These are phyloP conservation scores for Trinectes maculatus DNA, from an alignment of 2,113 vertebrate species.

Conservation along the genomic window DNA sequence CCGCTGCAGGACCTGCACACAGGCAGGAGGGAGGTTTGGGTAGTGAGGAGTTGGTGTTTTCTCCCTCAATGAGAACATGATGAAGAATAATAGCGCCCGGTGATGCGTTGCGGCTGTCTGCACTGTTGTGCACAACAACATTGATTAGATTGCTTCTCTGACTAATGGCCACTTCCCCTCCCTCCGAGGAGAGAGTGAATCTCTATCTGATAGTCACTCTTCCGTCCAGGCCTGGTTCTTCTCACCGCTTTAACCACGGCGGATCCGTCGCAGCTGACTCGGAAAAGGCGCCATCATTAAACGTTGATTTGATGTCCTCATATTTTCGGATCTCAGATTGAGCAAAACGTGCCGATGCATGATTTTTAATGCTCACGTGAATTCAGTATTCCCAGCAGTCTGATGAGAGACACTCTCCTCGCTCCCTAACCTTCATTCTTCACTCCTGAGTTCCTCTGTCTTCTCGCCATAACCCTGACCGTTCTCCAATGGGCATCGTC, in stretches of 20 bases:
- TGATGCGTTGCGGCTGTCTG: constrained; percentile 67
- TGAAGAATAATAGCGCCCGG: constrained; percentile 73
- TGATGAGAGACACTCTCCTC: constrained; percentile 33
- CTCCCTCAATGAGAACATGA: constrained; percentile 64
- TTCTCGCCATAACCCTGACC: constrained; percentile 18
- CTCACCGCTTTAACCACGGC: constrained; percentile 55
- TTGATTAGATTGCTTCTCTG: constrained; percentile 78
- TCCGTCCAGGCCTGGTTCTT: constrained; percentile 57
- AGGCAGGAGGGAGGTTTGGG: constrained; percentile 31
- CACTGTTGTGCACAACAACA: constrained; percentile 73
- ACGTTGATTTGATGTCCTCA: constrained; percentile 36
- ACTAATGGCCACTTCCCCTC: constrained; percentile 77
- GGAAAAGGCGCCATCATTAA: constrained; percentile 44
- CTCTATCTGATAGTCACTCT: constrained; percentile 75
- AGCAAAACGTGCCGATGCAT: background rate
- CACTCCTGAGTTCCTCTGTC: constrained; percentile 29
- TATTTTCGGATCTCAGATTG: constrained; percentile 17
- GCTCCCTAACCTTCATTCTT: constrained; percentile 42
- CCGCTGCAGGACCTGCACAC: constrained; percentile 23
- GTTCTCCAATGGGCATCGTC: constrained; percentile 15
- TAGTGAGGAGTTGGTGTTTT: constrained; percentile 17
- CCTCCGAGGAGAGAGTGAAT: constrained; percentile 71
- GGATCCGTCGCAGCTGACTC: constrained; percentile 47
- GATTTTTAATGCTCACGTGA: constrained; percentile 32
- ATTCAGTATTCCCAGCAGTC: constrained; percentile 45